phyloP scores from a whole-genome alignment of 2,113 vertebrate species.

The Peromyscus maniculatus region DNA sequence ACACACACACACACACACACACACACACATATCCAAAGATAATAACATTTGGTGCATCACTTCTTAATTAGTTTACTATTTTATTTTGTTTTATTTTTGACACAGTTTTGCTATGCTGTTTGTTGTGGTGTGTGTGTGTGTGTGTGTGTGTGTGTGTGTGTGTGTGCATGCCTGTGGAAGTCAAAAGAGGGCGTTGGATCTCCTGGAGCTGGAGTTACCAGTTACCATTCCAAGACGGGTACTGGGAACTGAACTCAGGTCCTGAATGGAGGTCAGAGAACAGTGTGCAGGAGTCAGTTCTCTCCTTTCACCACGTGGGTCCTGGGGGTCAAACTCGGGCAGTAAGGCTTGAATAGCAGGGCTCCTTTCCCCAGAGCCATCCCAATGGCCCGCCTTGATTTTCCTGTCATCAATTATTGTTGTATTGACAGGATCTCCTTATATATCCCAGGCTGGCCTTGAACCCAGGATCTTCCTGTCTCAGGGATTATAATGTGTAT shows the following conservation, averaged over 20 bases:
- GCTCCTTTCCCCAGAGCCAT: not conserved
- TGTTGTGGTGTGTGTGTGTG: not conserved
- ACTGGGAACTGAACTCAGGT: not conserved
- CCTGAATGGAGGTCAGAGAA: not conserved
- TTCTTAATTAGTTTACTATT: conserved; percentile 8
- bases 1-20: too few species aligned
- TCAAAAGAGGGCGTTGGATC: not conserved
- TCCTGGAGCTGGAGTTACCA: not conserved
- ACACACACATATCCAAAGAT: not conserved
- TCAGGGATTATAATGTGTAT: not conserved
- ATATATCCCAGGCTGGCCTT: not conserved
- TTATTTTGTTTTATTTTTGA: not conserved
- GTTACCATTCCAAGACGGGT: not conserved
- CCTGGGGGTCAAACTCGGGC: not conserved
- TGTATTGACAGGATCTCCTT: not conserved
- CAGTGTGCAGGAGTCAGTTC: not conserved
- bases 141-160: not conserved
- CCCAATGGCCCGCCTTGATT: not conserved
- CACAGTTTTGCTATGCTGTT: not conserved
- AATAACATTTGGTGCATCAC: not conserved
- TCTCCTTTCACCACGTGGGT: not conserved
- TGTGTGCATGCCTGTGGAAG: not conserved
- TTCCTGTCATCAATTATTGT: not conserved
- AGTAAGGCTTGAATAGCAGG: not conserved
- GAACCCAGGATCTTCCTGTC: not conserved